phyloP scores from a whole-genome alignment of 2,113 vertebrate species.

The Campylomormyrus tamandua region DNA sequence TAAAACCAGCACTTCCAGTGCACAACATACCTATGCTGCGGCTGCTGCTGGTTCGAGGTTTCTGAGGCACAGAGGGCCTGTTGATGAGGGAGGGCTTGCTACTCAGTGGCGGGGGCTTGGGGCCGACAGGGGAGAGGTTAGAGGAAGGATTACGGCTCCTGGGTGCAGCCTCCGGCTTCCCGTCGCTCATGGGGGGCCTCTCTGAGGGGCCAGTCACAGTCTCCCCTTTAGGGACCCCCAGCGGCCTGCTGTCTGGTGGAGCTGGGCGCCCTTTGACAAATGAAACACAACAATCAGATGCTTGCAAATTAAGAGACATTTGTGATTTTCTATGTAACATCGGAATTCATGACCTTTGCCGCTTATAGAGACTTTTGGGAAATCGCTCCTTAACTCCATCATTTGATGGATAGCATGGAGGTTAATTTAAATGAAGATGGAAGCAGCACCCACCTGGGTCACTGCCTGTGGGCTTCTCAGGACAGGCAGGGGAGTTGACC shows the following conservation, averaged over 20 bases:
- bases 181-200: constrained; percentile 57
- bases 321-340: background rate
- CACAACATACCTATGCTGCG: constrained; percentile 49
- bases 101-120: constrained; percentile 58
- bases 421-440: background rate
- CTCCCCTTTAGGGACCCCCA: constrained; percentile 43
- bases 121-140: constrained; percentile 54
- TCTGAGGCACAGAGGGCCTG: constrained; percentile 63
- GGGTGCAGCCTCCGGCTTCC: constrained; percentile 57
- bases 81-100: constrained; percentile 55
- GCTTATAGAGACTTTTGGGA: background rate
- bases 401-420: background rate
- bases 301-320: background rate
- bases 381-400: background rate
- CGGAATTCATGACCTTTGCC: background rate
- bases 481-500: constrained; percentile 32
- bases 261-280: constrained; percentile 48
- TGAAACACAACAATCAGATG: background rate
- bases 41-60: constrained; percentile 57
- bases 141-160: constrained; percentile 60
- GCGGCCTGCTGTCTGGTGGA: constrained; percentile 52
- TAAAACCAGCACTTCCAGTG: background rate
- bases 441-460: constrained; percentile 56
- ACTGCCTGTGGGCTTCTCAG: constrained; percentile 57
- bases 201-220: constrained; percentile 40